phyloP scores from a whole-genome alignment of 2,113 vertebrate genomes.

The Rhinopomastus cyanomelas region DNA sequence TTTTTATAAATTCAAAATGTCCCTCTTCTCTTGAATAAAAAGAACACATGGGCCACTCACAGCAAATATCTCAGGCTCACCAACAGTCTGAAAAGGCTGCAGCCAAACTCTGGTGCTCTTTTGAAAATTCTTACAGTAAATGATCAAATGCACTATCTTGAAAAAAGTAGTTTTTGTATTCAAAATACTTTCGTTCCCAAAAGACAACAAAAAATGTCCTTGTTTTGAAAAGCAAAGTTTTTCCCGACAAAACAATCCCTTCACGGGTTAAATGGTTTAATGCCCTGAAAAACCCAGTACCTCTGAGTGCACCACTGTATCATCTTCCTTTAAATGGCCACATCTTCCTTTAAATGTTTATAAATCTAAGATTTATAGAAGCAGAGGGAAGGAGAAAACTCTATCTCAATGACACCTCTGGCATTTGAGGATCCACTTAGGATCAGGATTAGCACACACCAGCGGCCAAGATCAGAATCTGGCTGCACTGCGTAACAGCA shows the following conservation, averaged over 20 bases:
- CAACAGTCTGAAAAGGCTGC: not conserved
- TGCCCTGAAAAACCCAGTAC: not conserved
- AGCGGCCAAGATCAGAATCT: not conserved
- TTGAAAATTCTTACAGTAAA: not conserved
- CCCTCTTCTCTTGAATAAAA: not conserved
- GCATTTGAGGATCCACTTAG: not conserved
- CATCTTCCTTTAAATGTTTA: not conserved
- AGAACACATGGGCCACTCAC: not conserved
- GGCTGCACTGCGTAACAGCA: not conserved
- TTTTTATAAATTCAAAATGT: not conserved
- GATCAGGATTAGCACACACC: not conserved
- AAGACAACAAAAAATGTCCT: not conserved
- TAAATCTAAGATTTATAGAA: not conserved
- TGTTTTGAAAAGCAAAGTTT: not conserved
- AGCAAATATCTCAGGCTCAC: not conserved
- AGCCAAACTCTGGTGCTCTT: not conserved
- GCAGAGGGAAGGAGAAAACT: not conserved
- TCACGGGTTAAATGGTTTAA: not conserved
- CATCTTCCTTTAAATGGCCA: too few relatives aligned
- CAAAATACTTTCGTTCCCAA: not conserved
- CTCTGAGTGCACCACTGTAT: not conserved
- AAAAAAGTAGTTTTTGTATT: not conserved
- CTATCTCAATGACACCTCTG: not conserved
- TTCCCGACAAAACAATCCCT: not conserved
- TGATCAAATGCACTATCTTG: not conserved